Base-by-base conservation (phyloP, 2,797 vertebrate species). In the Typhlichthys subterraneus region DNA sequence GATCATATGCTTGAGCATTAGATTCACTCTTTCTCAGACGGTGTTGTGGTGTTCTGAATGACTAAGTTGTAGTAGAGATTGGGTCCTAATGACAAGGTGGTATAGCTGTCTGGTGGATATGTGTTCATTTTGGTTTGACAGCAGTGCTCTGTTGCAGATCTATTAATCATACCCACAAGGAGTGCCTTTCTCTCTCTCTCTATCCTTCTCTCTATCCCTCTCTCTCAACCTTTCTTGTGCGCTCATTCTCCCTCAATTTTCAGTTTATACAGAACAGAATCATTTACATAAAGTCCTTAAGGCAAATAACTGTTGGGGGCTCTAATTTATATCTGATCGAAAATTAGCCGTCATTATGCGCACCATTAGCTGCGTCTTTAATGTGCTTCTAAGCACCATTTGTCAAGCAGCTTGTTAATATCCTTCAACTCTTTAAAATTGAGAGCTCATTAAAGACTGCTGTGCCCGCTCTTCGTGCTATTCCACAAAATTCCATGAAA, bases 241-340 rank as follows among this genome's bases (percentile, higher is more conserved):
- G 90, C 85, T 89, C 91, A 91, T 92, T 82, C 87, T 85, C 83
- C 54, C 78, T 69, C 79, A 65, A 92, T 92, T 94, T 92, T 93
- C 94, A 94, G 96, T 97, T 98, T 98, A 95, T 97, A 96, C 95
- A 95, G 96, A 96, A 94, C 94, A 92, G 94, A 93, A 95, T 96
- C 94, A 99, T 99, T 99, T 98, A 97, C 97, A 99, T 99, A 99
- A 99, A 99, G 96, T 98, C 97, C 97, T 99, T 98, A 98, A 98
- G 97, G 97, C 97, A 98, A 99, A 99, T 98, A 99, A 98, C 97
- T 98, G 96, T 98, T 98, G 97, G 97, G 97, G 97, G 96, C 96
- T 98, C 96, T 98, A 98, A 98, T 98, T 99, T 99, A 98, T 98
- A 98, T 99, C 96, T 98, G 97, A 98, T 99, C 94, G 97, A 98